Evolutionary conservation across 1,140 invertebrate genomes (phyloP).

Genomic region (Neuroterus valhalla): DNA sequence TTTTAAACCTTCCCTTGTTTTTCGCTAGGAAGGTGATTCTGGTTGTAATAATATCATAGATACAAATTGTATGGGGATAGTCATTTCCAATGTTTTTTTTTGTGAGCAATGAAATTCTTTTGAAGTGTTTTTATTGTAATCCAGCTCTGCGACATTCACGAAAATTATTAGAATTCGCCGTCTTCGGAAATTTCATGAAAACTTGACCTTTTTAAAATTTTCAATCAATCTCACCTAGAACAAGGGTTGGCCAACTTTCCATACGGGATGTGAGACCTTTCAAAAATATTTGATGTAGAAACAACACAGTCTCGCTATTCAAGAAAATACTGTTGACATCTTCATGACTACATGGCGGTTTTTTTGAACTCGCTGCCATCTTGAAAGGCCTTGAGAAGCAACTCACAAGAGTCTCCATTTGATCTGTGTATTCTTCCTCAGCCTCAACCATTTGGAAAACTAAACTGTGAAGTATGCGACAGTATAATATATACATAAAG

Average conservation of each 20-base stretch:
- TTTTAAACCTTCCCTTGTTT: too few relatives aligned
- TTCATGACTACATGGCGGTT: conserved; percentile 94
- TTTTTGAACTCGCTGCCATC: conserved; percentile 96
- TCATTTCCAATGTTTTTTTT: too few relatives aligned
- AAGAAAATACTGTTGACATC: conserved; percentile 97
- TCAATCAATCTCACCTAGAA: conserved; percentile 80
- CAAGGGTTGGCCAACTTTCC: conserved; percentile 94
- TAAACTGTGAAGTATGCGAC: conserved; percentile 79
- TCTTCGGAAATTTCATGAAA: too few relatives aligned
- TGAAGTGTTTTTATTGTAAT: too few relatives aligned
- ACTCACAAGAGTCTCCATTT: conserved; percentile 93
- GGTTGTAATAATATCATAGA: too few relatives aligned
- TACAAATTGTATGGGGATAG: too few relatives aligned
- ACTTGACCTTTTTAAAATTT: background rate
- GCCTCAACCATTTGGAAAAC: conserved; percentile 95
- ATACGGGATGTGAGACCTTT: conserved; percentile 94
- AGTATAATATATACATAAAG: conserved; percentile 31
- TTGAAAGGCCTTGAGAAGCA: conserved; percentile 94
- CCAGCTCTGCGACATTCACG: too few relatives aligned
- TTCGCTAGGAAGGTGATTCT: too few relatives aligned
- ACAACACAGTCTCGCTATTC: conserved; percentile 95
- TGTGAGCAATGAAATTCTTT: too few relatives aligned
- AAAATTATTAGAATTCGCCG: too few relatives aligned
- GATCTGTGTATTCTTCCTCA: conserved; percentile 94
- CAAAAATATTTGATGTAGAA: conserved; percentile 95